Evolutionary conservation across 2,888 invertebrate genomes (phyloP).

Genomic region (Strigamia transsilvanica): DNA sequence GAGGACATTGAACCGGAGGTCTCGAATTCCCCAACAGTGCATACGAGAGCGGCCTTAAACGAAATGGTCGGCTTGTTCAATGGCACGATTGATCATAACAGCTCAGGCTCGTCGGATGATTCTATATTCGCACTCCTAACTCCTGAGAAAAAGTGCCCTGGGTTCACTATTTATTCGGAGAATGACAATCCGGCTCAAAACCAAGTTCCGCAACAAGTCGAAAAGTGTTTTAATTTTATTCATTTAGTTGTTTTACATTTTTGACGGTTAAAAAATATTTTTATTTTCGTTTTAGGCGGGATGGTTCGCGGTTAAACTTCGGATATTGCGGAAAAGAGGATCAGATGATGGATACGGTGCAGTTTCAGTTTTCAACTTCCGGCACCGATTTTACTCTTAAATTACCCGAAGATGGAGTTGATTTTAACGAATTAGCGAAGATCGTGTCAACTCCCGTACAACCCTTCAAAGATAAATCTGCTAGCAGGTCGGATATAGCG

Average conservation of each 20-base stretch:
- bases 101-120: background rate
- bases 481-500: background rate
- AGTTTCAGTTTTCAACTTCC: background rate
- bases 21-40: conserved; percentile 67
- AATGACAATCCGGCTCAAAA: background rate
- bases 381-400: background rate
- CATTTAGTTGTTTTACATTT: no score
- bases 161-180: background rate
- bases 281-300: no score
- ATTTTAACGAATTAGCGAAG: background rate
- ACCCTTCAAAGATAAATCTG: background rate
- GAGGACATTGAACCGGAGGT: background rate
- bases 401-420: background rate
- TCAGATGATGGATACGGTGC: background rate
- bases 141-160: background rate
- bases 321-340: no score
- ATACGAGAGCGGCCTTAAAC: conserved; percentile 76
- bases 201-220: background rate
- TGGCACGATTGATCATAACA: conserved; percentile 11
- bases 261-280: no score
- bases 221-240: background rate
- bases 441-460: background rate
- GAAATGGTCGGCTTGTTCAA: conserved; percentile 70
- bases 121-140: background rate
- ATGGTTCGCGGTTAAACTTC: no score